Base-by-base conservation (phyloP, 30 jellyfish, hydroid and myxozoan genomes). In the Cassiopea xamachana region DNA sequence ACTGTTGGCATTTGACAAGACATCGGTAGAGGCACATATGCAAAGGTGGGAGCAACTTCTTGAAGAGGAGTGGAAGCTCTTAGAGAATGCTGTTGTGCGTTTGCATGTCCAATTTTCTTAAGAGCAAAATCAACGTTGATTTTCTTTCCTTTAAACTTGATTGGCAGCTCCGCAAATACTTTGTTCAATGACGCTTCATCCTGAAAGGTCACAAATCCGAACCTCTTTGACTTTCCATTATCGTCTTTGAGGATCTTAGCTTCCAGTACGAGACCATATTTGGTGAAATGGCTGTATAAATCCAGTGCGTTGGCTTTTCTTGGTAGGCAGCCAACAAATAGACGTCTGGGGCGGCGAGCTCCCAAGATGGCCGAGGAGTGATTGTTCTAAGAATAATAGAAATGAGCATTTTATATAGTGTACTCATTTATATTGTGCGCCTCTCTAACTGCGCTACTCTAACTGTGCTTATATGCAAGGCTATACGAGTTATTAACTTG, bases 311-410 rank as follows among this genome's bases (percentile, higher is more conserved):
- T 91, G 19, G 90, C 97, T 43, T 64, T 81, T 70, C 76, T 87
- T 13, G 97, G 97, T 2, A 91, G 88, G 68, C 97, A 91, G 16
- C 97, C 97, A 69, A 85, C 97, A 64, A 91, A 91, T 8, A 91
- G 90, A 3, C 94, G 83, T 58, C 70, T 68, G 4, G 94, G 97
- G 73, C 48, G 85, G 18, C 80, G 94, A 2, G 85, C 78, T 48
- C 97, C 97, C 79, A 84, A 91, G 46, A 91, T 85, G 1, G 85
- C 94, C 9, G 97, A 86, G 1, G 94, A 87, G 59, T 91, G 97
- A 39, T 91, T 92, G 75, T 86, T 84, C 97, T 91, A 64, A 4
- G 77, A 80, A 78, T 47, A 49, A 70, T 15, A 79, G 1, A 69
- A 64, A 10, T 55, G 12, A 6, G 64, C 12, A 55, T 18, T 8